Conservation (phyloP, 1,140 invertebrate genomes). For the Drosophila lowei region DNA sequence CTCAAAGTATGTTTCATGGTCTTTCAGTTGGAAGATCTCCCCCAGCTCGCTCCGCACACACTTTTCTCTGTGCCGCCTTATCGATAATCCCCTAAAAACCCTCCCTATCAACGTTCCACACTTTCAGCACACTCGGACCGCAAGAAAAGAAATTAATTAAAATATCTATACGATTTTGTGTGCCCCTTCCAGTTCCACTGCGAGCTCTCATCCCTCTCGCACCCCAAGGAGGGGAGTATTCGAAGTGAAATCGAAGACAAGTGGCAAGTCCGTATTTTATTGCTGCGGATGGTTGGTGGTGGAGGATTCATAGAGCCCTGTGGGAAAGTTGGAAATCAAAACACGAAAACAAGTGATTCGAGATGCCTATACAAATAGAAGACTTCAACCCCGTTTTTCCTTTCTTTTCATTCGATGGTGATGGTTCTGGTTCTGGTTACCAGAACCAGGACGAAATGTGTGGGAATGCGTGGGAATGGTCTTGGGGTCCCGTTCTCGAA, state of each 20-base stretch:
- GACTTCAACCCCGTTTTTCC: conserved; percentile 27
- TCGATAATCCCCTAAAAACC: conserved; percentile 34
- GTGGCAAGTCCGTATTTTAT: conserved; percentile 63
- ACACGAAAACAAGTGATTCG: conserved; percentile 72
- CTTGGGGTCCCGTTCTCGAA: conserved; percentile 2
- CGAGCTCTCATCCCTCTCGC: not conserved
- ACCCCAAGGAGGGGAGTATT: conserved; percentile 49
- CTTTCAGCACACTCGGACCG: conserved; percentile 37
- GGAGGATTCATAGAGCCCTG: conserved; percentile 41
- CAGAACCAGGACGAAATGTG: conserved; percentile 65
- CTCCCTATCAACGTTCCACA: conserved; percentile 31
- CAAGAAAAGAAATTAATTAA: conserved; percentile 65
- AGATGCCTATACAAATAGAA: conserved; percentile 63
- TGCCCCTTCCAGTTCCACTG: not conserved
- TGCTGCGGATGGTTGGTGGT: conserved; percentile 19
- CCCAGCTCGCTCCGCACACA: conserved; percentile 60
- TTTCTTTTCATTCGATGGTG: conserved; percentile 15
- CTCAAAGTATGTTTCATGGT: conserved; percentile 20
- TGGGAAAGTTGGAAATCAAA: conserved; percentile 78
- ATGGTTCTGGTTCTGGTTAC: conserved; percentile 2
- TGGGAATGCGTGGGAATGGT: conserved; percentile 70
- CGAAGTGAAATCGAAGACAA: conserved; percentile 66
- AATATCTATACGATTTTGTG: conserved; percentile 59
- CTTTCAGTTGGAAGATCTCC: conserved; percentile 1
- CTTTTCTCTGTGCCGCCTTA: conserved; percentile 49